Evolutionary conservation across 2,888 invertebrate genomes (phyloP), one percentile per base, ranked within the genome.

Genomic region (Caenorhabditis sp.): DNA sequence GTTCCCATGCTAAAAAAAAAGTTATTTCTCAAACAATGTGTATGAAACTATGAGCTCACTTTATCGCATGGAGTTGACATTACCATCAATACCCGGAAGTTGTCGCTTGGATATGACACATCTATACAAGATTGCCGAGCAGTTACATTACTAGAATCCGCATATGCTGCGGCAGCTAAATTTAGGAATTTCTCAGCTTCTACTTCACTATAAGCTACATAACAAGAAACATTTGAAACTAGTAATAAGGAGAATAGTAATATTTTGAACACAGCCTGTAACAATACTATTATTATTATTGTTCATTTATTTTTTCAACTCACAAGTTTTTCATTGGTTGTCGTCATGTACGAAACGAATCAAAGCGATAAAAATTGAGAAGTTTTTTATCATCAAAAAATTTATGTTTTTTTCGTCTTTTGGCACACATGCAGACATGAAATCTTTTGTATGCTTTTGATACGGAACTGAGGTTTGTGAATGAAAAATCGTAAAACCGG

Each of bases 21-120:
- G 26, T 8, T n/a, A n/a, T n/a, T n/a, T n/a, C n/a, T 14, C 26
- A 26, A 56, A 56, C 7, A 26, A 56, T 25, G 17, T 54, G 31
- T 43, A 52, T 17, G 25, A 52, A 5, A 27, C 21, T 59, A 57
- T n/a, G n/a, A n/a, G 60, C 59, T 60, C 60, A 77, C 79, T 75
- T 75, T 76, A 74, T 79, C 79, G 56, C 79, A 79, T n/a, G 79
- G 72, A 58, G 75, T 63, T 31, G 79, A 71, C 70, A 79, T 71
- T 31, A 74, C 71, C 70, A 74, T 71, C 59, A 70, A 59, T 49
- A 72, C 70, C 23, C 61, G 54, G 56, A 68, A 79, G 20, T 69
- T 38, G 20, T 74, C 72, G 25, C 56, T 67, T 17, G 79, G 79
- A 67, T 57, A 79, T 14, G 76, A 71, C 21, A 74, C 57, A 62